Conservation (phyloP, 2,888 invertebrate species). For the Rhodophaea formosa region DNA sequence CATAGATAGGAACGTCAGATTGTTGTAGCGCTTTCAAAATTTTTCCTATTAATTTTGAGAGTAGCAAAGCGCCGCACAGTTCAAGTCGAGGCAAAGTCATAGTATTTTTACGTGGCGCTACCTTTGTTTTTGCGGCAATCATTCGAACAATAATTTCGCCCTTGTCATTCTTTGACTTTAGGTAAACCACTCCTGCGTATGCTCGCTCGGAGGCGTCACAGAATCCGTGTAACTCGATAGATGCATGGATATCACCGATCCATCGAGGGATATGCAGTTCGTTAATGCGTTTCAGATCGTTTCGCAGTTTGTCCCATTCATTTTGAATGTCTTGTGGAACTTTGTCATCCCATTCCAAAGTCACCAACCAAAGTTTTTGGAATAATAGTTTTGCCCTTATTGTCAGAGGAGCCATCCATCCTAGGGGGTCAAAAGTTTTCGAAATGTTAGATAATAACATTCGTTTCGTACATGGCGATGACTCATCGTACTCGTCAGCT, state of each 20-base stretch:
- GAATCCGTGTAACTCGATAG: slow-evolving; percentile 23
- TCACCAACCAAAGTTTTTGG: slow-evolving; percentile 14
- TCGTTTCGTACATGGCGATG: slow-evolving; percentile 9
- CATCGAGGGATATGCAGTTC: slow-evolving; percentile 5
- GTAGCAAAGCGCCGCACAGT: too few relatives aligned
- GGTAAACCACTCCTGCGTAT: not conserved
- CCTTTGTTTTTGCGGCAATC: slow-evolving; percentile 18
- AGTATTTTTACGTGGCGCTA: slow-evolving; percentile 16
- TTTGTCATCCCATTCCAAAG: too few relatives aligned
- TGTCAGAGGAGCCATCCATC: slow-evolving; percentile 20
- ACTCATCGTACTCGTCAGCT: too few relatives aligned
- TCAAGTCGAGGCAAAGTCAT: slow-evolving; percentile 18
- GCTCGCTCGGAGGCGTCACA: slow-evolving; percentile 25
- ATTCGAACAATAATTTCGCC: slow-evolving; percentile 11
- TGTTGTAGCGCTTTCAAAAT: too few relatives aligned
- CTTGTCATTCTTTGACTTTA: slow-evolving; percentile 12
- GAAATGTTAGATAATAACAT: slow-evolving; percentile 18
- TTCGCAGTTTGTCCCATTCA: slow-evolving; percentile 11
- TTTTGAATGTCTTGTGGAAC: too few relatives aligned
- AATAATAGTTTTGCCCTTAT: slow-evolving; percentile 18
- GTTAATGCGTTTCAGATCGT: slow-evolving; percentile 10
- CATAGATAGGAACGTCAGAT: too few relatives aligned
- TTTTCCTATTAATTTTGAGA: not conserved
- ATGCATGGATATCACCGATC: not conserved
- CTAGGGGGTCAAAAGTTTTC: slow-evolving; percentile 20